Percentiles rank a stretch among this genome's conserved stretches.
These are phyloP conservation scores for Atherix ibis DNA, from an alignment of 2,888 invertebrate species.

Conservation along the genomic window DNA sequence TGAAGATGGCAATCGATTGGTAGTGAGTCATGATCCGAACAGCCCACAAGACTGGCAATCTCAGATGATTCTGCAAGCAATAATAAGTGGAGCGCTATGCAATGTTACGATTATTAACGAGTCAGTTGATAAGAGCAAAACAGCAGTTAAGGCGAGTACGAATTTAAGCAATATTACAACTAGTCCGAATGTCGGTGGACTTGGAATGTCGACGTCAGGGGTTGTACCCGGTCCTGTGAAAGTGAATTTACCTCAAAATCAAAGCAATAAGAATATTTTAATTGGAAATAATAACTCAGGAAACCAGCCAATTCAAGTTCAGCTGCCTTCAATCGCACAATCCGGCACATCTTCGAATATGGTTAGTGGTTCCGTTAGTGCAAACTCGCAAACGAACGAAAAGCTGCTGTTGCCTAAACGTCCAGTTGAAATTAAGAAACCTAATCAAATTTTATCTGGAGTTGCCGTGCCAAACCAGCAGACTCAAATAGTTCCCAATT, in stretches of 20 bases:
- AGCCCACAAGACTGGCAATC: conserved; percentile 37
- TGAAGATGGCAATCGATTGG: conserved; percentile 48
- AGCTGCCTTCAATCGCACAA: neutral
- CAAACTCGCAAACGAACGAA: neutral
- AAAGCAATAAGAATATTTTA: conserved; percentile 2
- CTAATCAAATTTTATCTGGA: neutral
- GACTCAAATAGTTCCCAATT: conserved; percentile 9
- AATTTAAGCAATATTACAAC: neutral
- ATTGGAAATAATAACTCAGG: conserved; percentile 1
- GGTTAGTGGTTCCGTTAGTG: neutral
- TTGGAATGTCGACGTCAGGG: no score
- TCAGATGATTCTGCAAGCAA: conserved; percentile 30
- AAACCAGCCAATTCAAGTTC: conserved; percentile 6
- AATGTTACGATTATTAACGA: conserved; percentile 32
- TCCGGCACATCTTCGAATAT: neutral
- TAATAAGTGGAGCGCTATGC: conserved; percentile 30
- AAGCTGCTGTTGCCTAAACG: conserved; percentile 3
- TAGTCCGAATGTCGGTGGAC: conserved; percentile 8
- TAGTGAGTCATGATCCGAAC: conserved; percentile 47
- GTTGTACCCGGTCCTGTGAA: conserved; percentile 9
- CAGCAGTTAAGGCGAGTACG: conserved; percentile 1
- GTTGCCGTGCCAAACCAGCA: neutral
- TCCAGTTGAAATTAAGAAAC: conserved; percentile 1
- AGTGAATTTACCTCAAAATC: neutral
- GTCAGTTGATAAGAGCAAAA: conserved; percentile 15